Evolutionary conservation across 2,797 vertebrate species (phyloP).

Genomic region (Alosa sapidissima): DNA sequence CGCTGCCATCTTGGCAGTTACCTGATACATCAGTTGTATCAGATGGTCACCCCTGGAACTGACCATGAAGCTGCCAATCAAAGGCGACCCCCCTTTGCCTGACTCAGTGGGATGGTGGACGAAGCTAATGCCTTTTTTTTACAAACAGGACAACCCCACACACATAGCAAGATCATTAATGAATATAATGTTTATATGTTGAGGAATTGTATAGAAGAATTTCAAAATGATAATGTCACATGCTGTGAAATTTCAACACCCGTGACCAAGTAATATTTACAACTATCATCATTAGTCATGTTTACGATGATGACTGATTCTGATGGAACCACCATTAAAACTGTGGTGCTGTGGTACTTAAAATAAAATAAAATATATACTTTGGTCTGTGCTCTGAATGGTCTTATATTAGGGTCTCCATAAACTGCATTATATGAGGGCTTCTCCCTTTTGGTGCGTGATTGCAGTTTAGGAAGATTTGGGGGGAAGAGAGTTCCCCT

Average conservation of each 20-base stretch:
- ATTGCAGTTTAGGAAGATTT: background rate
- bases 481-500: background rate
- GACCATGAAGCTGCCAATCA: slow-evolving; percentile 30
- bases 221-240: background rate
- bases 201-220: background rate
- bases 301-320: background rate
- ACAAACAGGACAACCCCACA: background rate
- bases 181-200: background rate
- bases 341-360: background rate
- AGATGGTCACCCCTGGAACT: slow-evolving; percentile 51
- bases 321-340: background rate
- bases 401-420: background rate
- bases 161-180: background rate
- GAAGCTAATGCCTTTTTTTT: background rate
- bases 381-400: background rate
- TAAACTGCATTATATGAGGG: background rate
- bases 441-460: slow-evolving; percentile 2
- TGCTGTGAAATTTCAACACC: background rate
- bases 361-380: background rate
- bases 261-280: background rate
- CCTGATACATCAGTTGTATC: slow-evolving; percentile 58
- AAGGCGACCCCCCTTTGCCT: background rate
- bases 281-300: background rate
- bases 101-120: background rate
- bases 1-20: slow-evolving; percentile 55